Base-by-base conservation (phyloP, 2,797 vertebrate species). In the Euphonia xanthogaster region DNA sequence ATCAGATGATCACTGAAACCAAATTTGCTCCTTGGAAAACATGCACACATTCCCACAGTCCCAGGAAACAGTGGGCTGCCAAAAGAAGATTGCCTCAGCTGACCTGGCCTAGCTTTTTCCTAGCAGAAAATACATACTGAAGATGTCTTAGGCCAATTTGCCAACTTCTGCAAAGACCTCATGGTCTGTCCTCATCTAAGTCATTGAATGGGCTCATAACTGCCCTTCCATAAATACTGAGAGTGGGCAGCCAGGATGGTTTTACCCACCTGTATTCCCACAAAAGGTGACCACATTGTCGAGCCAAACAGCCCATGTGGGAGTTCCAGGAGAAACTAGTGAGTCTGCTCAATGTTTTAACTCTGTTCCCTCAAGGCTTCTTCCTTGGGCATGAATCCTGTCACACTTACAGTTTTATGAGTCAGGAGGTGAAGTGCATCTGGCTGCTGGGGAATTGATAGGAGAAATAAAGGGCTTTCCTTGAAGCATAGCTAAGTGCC, bases 291-390 rank as follows among this genome's bases (percentile, higher is more conserved):
- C 5, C 8, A 23, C 8, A 19, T 16, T 6, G 15, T 47, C 10
- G 0, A 1, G n/a, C 10, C 76, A 23, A 42, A 44, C 28, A 74
- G 22, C 17, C 50, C 0, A 0, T 1, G 15, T 37, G 30, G 13
- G 27, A 40, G 10, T 31, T 67, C 77, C 63, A 45, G 1, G 3
- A 54, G 39, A 35, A 84, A 35, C 3, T 20, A 30, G 31, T 2
- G 13, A 68, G 48, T 45, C 25, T 70, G 50, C 31, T 44, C 80
- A 22, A 0, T n/a, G n/a, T 66, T 81, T 85, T 35, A 62, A 33
- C 8, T 57, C 20, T 61, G 15, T 14, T 50, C 2, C 51, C 44
- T 81, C n/a, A 39, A 51, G 58, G 54, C 7, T 65, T 81, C 23
- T 84, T 70, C 60, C 44, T 54, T 0, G 0, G 71, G 11, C 44